Evolutionary conservation across 2,888 invertebrate species (phyloP), one percentile per base, ranked within the genome.

Genomic region (Quadroppia sp.): DNA sequence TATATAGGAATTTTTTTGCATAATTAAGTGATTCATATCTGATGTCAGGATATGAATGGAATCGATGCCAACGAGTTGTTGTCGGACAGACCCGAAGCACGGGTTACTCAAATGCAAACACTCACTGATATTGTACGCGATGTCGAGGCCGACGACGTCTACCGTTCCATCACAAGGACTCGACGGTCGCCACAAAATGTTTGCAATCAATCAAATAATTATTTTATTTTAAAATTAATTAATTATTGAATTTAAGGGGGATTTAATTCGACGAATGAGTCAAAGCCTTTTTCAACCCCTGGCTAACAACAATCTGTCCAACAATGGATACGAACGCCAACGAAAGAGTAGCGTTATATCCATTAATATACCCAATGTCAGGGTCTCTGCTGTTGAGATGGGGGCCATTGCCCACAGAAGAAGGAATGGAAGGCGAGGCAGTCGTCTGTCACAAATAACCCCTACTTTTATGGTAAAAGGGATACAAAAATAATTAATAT

Each of bases 101-200:
- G 76, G 1, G 28, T 77, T 4, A 77, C 77, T 1, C 72, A 77
- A n/a, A 71, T 78, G 50, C 77, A 78, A 59, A 78, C 78, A 23
- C 71, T 78, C 1, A 75, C 74, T 42, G 78, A 78, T 56, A 77
- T 78, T 17, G 75, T 77, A 48, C 71, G 75, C 72, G 78, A 78
- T 71, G 78, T 78, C 0, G 77, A 78, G 72, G 71, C 74, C 2
- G 78, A 78, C 45, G 71, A 75, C 40, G 76, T 78, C 13, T 78
- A 77, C 59, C 76, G 75, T 56, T 76, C 74, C 0, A 74, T 78
- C 9, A 64, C 71, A 13, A 42, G 73, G 56, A 61, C 23, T 3
- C n/a, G 67, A 45, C 9, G 20, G 23, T 28, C 45, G 1, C 15
- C 45, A n/a, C 61, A 64, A 15, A 69, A 42, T 45, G 69, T 69